A percentile compares a stretch with the other conserved stretches of the same genome.
phyloP scores from a whole-genome alignment of 2,113 vertebrate genomes.

The Nyctibius bracteatus region DNA sequence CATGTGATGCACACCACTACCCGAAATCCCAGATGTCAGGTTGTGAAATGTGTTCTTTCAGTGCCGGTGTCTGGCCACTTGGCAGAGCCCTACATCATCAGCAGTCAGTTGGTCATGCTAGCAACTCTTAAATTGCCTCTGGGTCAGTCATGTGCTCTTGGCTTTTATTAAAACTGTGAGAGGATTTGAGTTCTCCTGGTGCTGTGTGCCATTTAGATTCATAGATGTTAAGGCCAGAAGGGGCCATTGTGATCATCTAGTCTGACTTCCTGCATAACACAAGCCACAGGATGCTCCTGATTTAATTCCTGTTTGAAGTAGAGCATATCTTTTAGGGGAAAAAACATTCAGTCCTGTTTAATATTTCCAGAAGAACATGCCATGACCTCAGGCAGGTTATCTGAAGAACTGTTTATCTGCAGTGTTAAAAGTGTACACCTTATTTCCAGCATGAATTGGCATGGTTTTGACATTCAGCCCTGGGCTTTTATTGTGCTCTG shows the following conservation, averaged over 20 bases:
- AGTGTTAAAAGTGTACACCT: background rate
- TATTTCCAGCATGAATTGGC: background rate
- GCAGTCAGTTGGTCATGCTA: conserved; percentile 19
- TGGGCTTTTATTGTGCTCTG: background rate
- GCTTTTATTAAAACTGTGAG: conserved; percentile 50
- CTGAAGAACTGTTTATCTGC: background rate
- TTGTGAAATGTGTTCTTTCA: background rate
- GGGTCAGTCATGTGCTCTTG: conserved; percentile 57
- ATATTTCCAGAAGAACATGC: background rate
- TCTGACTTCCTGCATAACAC: background rate
- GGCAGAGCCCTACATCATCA: conserved; percentile 35
- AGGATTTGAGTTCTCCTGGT: conserved; percentile 13
- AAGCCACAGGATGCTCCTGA: background rate
- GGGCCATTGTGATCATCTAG: background rate
- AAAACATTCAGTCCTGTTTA: background rate
- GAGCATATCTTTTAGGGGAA: background rate
- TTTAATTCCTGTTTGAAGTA: conserved; percentile 7
- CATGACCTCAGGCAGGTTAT: background rate
- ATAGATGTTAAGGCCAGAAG: conserved; percentile 14
- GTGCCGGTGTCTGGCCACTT: background rate
- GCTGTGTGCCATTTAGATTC: conserved; percentile 22
- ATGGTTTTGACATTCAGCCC: background rate
- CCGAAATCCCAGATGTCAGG: conserved; percentile 21
- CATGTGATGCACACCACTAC: background rate
- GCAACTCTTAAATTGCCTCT: background rate